Evolutionary conservation across 2,888 invertebrate species (phyloP), one percentile per base, ranked within the genome.

Genomic region (Drosophila formosana): DNA sequence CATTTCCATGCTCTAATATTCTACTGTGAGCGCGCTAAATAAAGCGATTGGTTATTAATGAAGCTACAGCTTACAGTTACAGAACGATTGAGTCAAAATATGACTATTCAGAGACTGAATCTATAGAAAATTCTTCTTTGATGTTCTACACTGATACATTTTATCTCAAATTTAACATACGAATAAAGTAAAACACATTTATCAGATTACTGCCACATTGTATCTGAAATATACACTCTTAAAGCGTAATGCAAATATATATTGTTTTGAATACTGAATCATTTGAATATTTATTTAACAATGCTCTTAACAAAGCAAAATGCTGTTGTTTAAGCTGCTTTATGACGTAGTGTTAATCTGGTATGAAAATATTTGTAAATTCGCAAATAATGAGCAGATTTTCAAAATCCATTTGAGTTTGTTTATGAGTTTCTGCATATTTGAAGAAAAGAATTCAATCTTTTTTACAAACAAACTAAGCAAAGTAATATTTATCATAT

Each of bases 241-340:
- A 37, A 4, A 37, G n/a, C 37, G 37, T 37, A 9, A 34, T 3
- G 26, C 9, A 37, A 7, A 8, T 18, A 23, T 18, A 39, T 39
- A 28, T 51, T n/a, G 37, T 26, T 53, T 26, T 26, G 18, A 18
- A 18, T 18, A 18, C 2, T 18, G 18, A 18, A 18, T 46, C n/a
- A n/a, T 26, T 46, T n/a, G 3, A 39, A 52, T 26, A 52, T 6
- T n/a, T 26, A 18, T 13, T 52, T 28, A 4, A 11, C 13, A 23
- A 39, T 52, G 11, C 26, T 32, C n/a, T 34, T 1, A 32, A 8
- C n/a, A n/a, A 11, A 32, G 23, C 2, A 32, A 32, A 32, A 5
- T 45, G 9, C 3, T 56, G 32, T 56, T 55, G 23, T 32, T 41
- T 28, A 25, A 45, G 45, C 32, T 45, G 45, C 13, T 5, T 13